Percentiles rank a stretch among this genome's conserved stretches.
phyloP scores from a whole-genome alignment of 2,888 invertebrate genomes.

The Serrognathus titanus region DNA sequence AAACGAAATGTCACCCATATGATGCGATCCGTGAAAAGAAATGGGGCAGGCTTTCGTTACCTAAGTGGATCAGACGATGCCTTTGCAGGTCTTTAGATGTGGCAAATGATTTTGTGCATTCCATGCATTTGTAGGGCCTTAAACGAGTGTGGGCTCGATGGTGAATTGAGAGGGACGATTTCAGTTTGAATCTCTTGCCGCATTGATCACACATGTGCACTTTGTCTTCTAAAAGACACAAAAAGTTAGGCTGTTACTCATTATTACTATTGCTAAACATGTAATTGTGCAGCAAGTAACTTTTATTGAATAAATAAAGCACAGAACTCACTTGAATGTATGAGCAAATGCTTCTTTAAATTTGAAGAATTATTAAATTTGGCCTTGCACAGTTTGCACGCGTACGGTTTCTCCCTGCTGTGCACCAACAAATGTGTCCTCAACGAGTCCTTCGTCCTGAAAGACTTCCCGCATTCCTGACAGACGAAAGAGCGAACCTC shows the following conservation, averaged over 20 bases:
- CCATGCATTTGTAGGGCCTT: constrained; percentile 59
- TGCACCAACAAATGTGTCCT: constrained; percentile 62
- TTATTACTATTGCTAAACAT: too few species aligned
- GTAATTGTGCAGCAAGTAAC: too few species aligned
- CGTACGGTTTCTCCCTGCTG: constrained; percentile 60
- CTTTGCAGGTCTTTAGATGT: constrained; percentile 66
- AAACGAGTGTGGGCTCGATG: constrained; percentile 52
- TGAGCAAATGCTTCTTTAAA: constrained; percentile 63
- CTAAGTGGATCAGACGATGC: constrained; percentile 66
- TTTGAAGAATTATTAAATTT: constrained; percentile 64
- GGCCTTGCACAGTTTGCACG: constrained; percentile 58
- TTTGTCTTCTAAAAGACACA: constrained; percentile 50
- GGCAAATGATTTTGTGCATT: constrained; percentile 65
- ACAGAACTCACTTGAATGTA: constrained; percentile 52
- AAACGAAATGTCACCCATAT: constrained; percentile 26
- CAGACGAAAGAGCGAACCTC: constrained; percentile 55
- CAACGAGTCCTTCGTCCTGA: constrained; percentile 57
- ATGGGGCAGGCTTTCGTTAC: constrained; percentile 41
- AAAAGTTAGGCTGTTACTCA: too few species aligned
- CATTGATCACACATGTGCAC: constrained; percentile 59
- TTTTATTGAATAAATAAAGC: too few species aligned
- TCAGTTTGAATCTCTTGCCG: constrained; percentile 58
- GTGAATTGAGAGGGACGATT: constrained; percentile 58
- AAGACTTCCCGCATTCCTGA: constrained; percentile 59
- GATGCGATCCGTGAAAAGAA: neutral